Conservation (phyloP, 2,888 invertebrate species). For the Lypha dubia region DNA sequence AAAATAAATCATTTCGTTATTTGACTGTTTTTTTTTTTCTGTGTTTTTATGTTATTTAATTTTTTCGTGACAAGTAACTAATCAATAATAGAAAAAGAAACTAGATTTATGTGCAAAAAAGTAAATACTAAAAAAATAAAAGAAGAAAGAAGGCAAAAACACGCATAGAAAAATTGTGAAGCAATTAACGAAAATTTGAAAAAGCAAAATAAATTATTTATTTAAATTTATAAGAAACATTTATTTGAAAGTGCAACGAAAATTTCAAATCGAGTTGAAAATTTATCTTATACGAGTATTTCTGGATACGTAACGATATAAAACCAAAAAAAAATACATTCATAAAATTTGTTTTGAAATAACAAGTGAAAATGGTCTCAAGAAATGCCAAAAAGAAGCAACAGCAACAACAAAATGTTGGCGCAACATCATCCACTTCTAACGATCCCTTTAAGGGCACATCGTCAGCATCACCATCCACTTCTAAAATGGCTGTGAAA, state of each 20-base stretch:
- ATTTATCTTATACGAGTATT: no score
- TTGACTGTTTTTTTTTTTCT: slow-evolving; percentile 40
- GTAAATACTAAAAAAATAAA: slow-evolving; percentile 40
- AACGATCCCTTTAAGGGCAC: slow-evolving; percentile 2
- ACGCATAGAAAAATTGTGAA: slow-evolving; percentile 25
- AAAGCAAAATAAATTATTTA: slow-evolving; percentile 18
- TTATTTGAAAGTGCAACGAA: slow-evolving; percentile 46
- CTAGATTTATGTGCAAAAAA: slow-evolving; percentile 33
- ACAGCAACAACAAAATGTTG: slow-evolving; percentile 73
- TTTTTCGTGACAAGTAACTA: slow-evolving; percentile 61
- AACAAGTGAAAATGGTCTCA: slow-evolving; percentile 79
- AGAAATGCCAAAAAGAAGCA: slow-evolving; percentile 75
- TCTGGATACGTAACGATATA: slow-evolving; percentile 36
- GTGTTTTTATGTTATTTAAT: slow-evolving; percentile 45
- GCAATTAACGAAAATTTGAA: slow-evolving; percentile 33
- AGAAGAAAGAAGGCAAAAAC: slow-evolving; percentile 23
- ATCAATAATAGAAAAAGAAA: slow-evolving; percentile 67
- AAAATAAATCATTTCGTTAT: slow-evolving; percentile 70
- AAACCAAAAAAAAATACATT: no score
- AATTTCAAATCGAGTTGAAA: slow-evolving; percentile 26
- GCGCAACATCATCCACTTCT: slow-evolving; percentile 48
- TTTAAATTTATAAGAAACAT: slow-evolving; percentile 28
- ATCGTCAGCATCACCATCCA: slow-evolving; percentile 3
- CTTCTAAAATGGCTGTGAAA: slow-evolving; percentile 61
- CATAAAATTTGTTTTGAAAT: slow-evolving; percentile 38